A percentile compares a stretch with the other conserved stretches of the same genome.
Conservation (phyloP, 2,888 invertebrate genomes). For the Acanthosepion lycidas region DNA sequence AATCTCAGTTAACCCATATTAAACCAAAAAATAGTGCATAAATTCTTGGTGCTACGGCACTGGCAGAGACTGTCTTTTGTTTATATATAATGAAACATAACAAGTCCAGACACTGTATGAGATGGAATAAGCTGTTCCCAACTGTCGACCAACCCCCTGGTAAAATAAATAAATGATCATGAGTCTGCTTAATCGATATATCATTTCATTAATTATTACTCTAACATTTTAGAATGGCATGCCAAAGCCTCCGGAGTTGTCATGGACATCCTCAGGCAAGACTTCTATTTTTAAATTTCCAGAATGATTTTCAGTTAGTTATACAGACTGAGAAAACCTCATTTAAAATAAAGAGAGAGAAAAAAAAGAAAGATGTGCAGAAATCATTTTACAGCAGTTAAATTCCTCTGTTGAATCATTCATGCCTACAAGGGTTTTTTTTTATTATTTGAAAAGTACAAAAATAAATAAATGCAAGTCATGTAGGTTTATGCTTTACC, state of each 20-base stretch:
- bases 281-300: background rate
- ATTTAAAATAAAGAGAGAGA: background rate
- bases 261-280: conserved; percentile 33
- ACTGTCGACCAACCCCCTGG: background rate
- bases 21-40: too few relatives aligned
- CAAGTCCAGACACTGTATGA: too few relatives aligned
- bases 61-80: too few relatives aligned
- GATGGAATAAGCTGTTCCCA: too few relatives aligned
- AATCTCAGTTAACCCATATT: too few relatives aligned
- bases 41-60: too few relatives aligned
- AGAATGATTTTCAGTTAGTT: background rate
- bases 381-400: background rate
- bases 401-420: background rate
- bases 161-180: background rate
- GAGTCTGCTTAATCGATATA: conserved; percentile 18
- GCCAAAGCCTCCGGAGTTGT: conserved; percentile 33
- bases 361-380: background rate
- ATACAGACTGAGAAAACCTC: background rate
- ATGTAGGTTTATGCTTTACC: background rate
- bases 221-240: background rate
- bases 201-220: conserved; percentile 21
- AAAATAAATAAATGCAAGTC: background rate
- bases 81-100: too few relatives aligned
- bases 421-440: background rate
- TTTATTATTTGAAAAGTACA: background rate